Percentiles rank a stretch among this genome's conserved stretches.
Conservation (phyloP, 2,888 invertebrate species). For the Aleiodes alternator region DNA sequence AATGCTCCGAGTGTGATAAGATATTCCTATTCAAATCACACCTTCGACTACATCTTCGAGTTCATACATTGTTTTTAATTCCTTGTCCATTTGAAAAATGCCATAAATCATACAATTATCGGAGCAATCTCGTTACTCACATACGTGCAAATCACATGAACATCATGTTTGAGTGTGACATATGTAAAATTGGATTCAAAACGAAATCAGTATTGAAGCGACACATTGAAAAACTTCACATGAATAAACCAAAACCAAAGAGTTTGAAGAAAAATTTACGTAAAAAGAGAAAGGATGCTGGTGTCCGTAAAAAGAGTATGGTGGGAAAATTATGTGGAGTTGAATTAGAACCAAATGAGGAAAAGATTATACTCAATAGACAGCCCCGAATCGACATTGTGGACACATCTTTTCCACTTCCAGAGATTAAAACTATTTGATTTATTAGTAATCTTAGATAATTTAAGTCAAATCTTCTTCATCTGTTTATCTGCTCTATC, state of each 20-base stretch:
- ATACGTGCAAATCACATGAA: slow-evolving; percentile 77
- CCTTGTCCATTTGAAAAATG: slow-evolving; percentile 67
- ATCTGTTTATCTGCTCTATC: too few species aligned
- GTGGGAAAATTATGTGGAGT: slow-evolving; percentile 60
- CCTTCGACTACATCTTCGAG: slow-evolving; percentile 58
- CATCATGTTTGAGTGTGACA: slow-evolving; percentile 71
- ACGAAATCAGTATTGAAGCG: slow-evolving; percentile 57
- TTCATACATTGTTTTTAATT: slow-evolving; percentile 59
- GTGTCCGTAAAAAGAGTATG: slow-evolving; percentile 59
- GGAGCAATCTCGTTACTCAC: slow-evolving; percentile 79
- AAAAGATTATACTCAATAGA: slow-evolving; percentile 47
- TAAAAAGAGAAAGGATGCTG: slow-evolving; percentile 60
- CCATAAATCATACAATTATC: slow-evolving; percentile 76
- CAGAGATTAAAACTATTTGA: slow-evolving; percentile 21
- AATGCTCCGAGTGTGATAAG: slow-evolving; percentile 66
- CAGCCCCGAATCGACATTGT: slow-evolving; percentile 23
- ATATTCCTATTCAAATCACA: slow-evolving; percentile 56
- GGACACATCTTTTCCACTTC: slow-evolving; percentile 30
- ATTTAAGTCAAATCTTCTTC: too few species aligned
- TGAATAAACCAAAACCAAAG: slow-evolving; percentile 47
- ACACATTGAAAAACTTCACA: slow-evolving; percentile 61
- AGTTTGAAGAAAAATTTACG: slow-evolving; percentile 39
- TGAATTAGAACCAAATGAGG: slow-evolving; percentile 52
- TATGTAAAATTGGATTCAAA: slow-evolving; percentile 57
- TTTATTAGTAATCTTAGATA: neutral